Evolutionary conservation across 2,888 invertebrate genomes (phyloP), one percentile per base, ranked within the genome.

Genomic region (Tortricodes alternella): DNA sequence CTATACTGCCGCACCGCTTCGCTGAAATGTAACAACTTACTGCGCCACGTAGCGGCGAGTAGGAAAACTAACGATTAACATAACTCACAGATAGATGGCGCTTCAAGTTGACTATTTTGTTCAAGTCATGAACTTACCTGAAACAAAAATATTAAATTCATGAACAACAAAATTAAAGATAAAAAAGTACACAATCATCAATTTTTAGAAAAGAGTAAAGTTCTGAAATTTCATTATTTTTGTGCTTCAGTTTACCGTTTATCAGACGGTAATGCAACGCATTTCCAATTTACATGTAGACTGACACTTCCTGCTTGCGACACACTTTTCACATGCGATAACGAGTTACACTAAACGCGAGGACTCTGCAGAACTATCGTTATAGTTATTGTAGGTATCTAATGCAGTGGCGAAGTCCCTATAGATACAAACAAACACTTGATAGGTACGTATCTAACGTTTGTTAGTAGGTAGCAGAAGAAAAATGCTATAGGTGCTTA

Each of bases 111-210:
- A n/a, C n/a, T n/a, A n/a, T n/a, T n/a, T n/a, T n/a, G 16, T 19
- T 6, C 9, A n/a, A 29, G 9, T n/a, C n/a, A n/a, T 8, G 46
- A 80, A 92, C 93, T 93, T 92, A 93, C 93, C 93, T 93, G 89
- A 61, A 92, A 92, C 83, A 85, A 78, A 73, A 69, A 37, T 0
- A 13, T 8, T 29, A 29, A 19, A 18, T n/a, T 18, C 18, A 49
- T 19, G 5, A 24, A 41, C 7, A 37, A 11, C 15, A 69, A 68
- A 64, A 62, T 41, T 35, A 61, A 49, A 41, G 57, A 32, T 39
- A 53, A 21, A 35, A n/a, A 37, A 27, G 44, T 24, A 27, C 16
- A 29, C 15, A 49, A 15, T 21, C 9, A 35, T 44, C 35, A 21
- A 37, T 35, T 13, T 41, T 46, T 37, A 35, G 16, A 19, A 37